Base-by-base conservation (phyloP, 2,797 vertebrate genomes). In the Ibycter americanus region DNA sequence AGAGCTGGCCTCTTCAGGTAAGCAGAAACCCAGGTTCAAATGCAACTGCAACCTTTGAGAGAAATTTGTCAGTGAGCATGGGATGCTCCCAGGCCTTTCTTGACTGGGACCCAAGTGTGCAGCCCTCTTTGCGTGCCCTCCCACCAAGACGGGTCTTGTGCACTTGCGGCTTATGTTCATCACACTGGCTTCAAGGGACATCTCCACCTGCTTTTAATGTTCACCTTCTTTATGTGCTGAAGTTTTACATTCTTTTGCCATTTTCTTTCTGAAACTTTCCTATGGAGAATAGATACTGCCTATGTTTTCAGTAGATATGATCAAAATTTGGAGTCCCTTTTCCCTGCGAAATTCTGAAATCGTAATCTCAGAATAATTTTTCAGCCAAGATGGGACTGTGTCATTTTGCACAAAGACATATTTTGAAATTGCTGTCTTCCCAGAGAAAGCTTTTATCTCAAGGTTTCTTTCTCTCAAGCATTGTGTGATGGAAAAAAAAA, bases 1-100 rank as follows among this genome's bases (percentile, higher is more conserved):
- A 44, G 99, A 99, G 91, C 89, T 99, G 66, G 99, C 99, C 36
- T 99, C 99, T 44, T 99, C 99, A 81, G 99, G 99, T 99, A 90
- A 91, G 90, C n/a, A 88, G 38, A 89, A 89, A 83, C 10, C 9
- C 11, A 11, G 3, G 10, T 62, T 51, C 55, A 63, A 31, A 56
- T 47, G 16, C 40, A 82, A 18, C 40, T 79, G 26, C 34, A 62
- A 7, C 32, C 18, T 70, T 51, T 42, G 46, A 71, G 32, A 73
- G n/a, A 32, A 26, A 16, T 36, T 62, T 84, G 4, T 38, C 31
- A 58, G 14, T 19, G 31, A 44, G 14, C 6, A 1, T 12, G 19
- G 40, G 8, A 11, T 83, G n/a, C 10, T 83, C 31, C 21, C 29
- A 44, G 42, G 19, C 22, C 61, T 78, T 72, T 76, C 13, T 51